Conservation (phyloP, 1,140 invertebrate genomes). For the Orussus abietinus region DNA sequence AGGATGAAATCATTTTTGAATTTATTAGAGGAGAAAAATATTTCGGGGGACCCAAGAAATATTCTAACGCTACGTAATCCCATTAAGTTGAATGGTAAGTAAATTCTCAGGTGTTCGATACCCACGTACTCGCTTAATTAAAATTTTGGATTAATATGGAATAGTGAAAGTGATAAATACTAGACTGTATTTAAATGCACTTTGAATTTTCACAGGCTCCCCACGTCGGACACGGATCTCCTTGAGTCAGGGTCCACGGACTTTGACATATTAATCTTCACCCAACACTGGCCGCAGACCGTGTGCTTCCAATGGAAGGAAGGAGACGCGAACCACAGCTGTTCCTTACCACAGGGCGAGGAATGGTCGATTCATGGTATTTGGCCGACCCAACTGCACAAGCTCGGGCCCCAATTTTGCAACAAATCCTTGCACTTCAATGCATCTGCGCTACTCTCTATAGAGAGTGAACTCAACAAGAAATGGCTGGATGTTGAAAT, state of each 20-base stretch:
- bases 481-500: constrained; percentile 74
- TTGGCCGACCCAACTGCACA: constrained; percentile 71
- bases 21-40: too few relatives aligned
- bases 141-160: too few relatives aligned
- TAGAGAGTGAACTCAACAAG: constrained; percentile 60
- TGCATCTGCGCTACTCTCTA: constrained; percentile 54
- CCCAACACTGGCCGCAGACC: constrained; percentile 76
- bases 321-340: constrained; percentile 56
- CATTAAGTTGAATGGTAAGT: too few relatives aligned
- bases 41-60: too few relatives aligned
- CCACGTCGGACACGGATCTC: too few relatives aligned
- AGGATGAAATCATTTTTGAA: too few relatives aligned
- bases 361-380: constrained; percentile 80
- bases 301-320: constrained; percentile 70
- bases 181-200: too few relatives aligned
- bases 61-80: too few relatives aligned
- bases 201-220: too few relatives aligned
- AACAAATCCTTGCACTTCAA: constrained; percentile 66
- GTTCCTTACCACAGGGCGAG: constrained; percentile 59
- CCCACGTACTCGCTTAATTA: too few relatives aligned
- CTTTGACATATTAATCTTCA: constrained; percentile 76
- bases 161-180: too few relatives aligned
- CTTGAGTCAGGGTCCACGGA: constrained; percentile 33
- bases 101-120: too few relatives aligned
- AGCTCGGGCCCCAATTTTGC: constrained; percentile 66